Conservation (phyloP, 1,140 invertebrate genomes). For the Hesperophylax magnus region DNA sequence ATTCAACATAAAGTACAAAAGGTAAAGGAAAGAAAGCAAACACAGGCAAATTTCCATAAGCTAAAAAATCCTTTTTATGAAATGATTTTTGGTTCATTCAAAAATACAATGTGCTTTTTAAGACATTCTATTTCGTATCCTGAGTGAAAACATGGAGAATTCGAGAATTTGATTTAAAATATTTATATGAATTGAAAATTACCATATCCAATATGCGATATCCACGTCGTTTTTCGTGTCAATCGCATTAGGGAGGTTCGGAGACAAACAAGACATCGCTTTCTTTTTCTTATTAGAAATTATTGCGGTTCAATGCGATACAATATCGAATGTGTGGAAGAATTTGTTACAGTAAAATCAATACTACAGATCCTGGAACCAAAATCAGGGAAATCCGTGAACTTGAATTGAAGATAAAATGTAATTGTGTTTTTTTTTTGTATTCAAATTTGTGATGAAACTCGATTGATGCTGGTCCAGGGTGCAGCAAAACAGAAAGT, state of each 20-base stretch:
- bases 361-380: too few species aligned
- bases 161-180: constrained; percentile 50
- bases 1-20: constrained; percentile 47
- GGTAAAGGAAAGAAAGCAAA: constrained; percentile 53
- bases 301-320: not conserved
- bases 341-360: too few species aligned
- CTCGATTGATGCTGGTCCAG: too few species aligned
- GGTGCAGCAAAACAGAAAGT: too few species aligned
- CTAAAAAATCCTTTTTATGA: constrained; percentile 55
- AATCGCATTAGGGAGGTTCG: constrained; percentile 7
- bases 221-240: constrained; percentile 18
- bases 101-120: constrained; percentile 43
- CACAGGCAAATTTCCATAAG: constrained; percentile 57
- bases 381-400: too few species aligned
- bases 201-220: constrained; percentile 44
- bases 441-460: too few species aligned
- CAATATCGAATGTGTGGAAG: too few species aligned
- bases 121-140: constrained; percentile 32
- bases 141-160: constrained; percentile 44
- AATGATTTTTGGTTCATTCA: constrained; percentile 49
- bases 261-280: constrained; percentile 22
- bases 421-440: too few species aligned
- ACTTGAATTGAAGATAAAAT: too few species aligned
- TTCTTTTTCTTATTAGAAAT: constrained; percentile 10
- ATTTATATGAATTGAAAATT: constrained; percentile 51